A percentile compares a stretch with the other conserved stretches of the same genome.
These are phyloP conservation scores for Alca torda DNA, from an alignment of 2,797 vertebrate species.

Conservation along the genomic window DNA sequence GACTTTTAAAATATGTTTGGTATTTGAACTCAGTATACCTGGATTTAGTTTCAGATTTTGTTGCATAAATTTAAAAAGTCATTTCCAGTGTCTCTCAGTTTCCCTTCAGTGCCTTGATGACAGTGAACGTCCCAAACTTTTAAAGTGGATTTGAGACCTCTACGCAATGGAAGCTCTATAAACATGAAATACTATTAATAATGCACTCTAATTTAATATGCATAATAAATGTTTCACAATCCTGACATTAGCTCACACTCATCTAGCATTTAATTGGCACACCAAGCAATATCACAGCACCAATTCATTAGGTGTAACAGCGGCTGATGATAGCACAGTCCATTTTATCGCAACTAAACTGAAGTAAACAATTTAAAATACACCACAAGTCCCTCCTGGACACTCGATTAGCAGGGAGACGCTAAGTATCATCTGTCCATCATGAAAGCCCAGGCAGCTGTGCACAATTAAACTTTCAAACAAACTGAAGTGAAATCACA, in stretches of 20 bases:
- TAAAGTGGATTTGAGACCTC: not conserved
- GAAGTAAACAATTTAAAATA: constrained; percentile 13
- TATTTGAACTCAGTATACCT: not conserved
- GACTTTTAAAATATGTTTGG: not conserved
- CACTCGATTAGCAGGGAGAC: not conserved
- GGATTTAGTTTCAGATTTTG: not conserved
- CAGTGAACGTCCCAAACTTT: not conserved
- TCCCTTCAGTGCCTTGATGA: not conserved
- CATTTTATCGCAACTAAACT: not conserved
- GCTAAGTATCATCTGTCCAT: constrained; percentile 17
- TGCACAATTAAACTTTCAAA: constrained; percentile 46
- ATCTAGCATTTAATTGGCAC: not conserved
- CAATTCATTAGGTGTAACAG: not conserved
- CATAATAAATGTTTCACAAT: not conserved
- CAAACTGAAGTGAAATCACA: constrained; percentile 29
- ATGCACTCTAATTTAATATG: not conserved
- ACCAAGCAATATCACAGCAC: not conserved
- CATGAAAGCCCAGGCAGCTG: constrained; percentile 28
- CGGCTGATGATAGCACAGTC: not conserved
- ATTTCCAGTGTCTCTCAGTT: not conserved
- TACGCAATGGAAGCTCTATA: not conserved
- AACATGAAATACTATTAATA: not conserved
- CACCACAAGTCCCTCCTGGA: not conserved
- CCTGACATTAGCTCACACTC: not conserved
- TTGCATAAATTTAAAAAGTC: not conserved